A percentile compares a stretch with the other conserved stretches of the same genome.
phyloP scores from a whole-genome alignment of 1,140 invertebrate genomes.

The Eulimnadia texana region DNA sequence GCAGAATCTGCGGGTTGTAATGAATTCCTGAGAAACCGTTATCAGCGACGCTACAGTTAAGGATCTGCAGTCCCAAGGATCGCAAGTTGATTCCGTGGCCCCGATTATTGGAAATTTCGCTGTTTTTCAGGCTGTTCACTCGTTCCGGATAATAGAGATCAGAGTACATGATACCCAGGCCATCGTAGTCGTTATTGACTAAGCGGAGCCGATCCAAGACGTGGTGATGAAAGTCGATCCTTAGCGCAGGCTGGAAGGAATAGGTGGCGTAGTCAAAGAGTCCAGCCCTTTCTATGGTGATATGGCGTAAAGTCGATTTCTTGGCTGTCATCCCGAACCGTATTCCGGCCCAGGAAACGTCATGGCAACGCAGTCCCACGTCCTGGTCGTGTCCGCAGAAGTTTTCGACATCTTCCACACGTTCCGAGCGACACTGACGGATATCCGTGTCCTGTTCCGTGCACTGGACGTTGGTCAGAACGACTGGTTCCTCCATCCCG shows the following conservation, averaged over 20 bases:
- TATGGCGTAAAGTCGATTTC: constrained; percentile 68
- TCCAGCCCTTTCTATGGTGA: constrained; percentile 81
- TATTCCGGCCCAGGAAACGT: constrained; percentile 81
- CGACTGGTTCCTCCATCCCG: constrained; percentile 56
- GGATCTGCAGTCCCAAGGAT: constrained; percentile 66
- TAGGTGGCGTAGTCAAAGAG: constrained; percentile 84
- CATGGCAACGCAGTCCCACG: constrained; percentile 75
- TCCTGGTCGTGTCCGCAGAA: constrained; percentile 75
- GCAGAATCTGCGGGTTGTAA: constrained; percentile 77
- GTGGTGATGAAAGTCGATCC: constrained; percentile 91
- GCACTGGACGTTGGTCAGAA: constrained; percentile 76
- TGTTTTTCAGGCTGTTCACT: constrained; percentile 71
- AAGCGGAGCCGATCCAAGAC: constrained; percentile 69
- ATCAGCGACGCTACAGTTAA: constrained; percentile 56
- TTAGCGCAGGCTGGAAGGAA: constrained; percentile 79
- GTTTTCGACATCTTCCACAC: constrained; percentile 64
- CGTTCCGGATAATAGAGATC: constrained; percentile 73
- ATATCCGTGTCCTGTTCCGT: constrained; percentile 84
- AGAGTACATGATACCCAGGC: constrained; percentile 72
- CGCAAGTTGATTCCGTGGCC: constrained; percentile 78
- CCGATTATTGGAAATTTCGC: constrained; percentile 70
- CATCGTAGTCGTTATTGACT: constrained; percentile 68
- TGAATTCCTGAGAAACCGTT: constrained; percentile 78
- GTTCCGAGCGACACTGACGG: constrained; percentile 67
- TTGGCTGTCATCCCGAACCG: constrained; percentile 75